Evolutionary conservation across 2,888 invertebrate species (phyloP), one percentile per base, ranked within the genome.

Genomic region (Hirtodrosophila trivittata): DNA sequence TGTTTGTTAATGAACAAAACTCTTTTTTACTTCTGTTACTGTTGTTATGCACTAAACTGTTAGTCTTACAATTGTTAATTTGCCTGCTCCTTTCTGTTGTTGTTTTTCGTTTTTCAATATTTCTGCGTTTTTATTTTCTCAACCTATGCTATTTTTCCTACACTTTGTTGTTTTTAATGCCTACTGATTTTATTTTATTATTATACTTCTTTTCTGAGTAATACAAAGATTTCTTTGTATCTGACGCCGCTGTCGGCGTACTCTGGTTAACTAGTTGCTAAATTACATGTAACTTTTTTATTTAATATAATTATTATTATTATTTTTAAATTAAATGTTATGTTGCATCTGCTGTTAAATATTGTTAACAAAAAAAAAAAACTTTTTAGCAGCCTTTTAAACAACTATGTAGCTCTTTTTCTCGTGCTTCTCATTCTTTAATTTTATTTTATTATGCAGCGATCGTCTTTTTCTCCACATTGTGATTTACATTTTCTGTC

Each of bases 361-460:
- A 72, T 74, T 70, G 64, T 73, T 84, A 70, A 84, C 63, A 80
- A 80, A 77, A 81, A 77, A 75, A 75, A 74, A 56, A 55, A 52
- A 56, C 54, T 46, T 58, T 62, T 70, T 72, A 83, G 77, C 77
- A 77, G 77, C 77, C 77, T 77, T 77, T 73, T 73, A 73, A 77
- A 84, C 77, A 77, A 84, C 74, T 84, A 73, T 73, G 56, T 70
- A 70, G 62, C 70, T 70, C 60, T 42, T 63, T 30, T 45, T 14
- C n/a, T 26, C n/a, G n/a, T 18, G 25, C 4, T 21, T 16, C 14
- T 21, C 10, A 25, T 12, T 25, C 7, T 38, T 28, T 41, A 18
- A 28, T 28, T 14, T 13, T 7, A 25, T 32, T 33, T 13, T 12
- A n/a, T 35, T 18, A 35, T 37, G 16, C 39, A 50, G 42, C 68